A percentile compares a stretch with the other conserved stretches of the same genome.
Conservation (phyloP, 2,113 vertebrate species). For the Myrmecophaga tridactyla region DNA sequence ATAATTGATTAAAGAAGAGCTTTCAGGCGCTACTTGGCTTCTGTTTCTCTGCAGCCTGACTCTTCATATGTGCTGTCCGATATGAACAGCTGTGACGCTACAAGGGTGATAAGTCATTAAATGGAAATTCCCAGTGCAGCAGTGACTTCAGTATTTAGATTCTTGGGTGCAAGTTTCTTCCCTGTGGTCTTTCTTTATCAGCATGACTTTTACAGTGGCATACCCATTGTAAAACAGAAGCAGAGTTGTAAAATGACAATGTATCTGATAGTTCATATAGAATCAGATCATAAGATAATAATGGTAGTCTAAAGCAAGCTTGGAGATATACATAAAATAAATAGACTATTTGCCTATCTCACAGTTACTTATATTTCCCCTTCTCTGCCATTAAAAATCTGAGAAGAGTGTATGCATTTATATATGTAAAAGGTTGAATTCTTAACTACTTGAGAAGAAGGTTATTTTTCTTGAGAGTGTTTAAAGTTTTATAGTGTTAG, state of each 20-base stretch:
- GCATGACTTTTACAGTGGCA: background rate
- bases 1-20: background rate
- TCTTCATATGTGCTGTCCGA: background rate
- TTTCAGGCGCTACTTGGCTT: background rate
- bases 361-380: background rate
- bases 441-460: background rate
- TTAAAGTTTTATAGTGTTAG: background rate
- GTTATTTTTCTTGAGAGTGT: background rate
- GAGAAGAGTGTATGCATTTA: background rate
- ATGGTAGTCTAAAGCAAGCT: background rate
- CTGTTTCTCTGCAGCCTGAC: rapidly evolving
- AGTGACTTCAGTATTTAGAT: background rate
- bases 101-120: background rate
- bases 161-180: background rate
- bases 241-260: background rate
- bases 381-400: background rate
- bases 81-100: background rate
- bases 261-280: background rate
- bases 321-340: background rate
- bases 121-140: background rate
- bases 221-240: background rate
- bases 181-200: background rate
- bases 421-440: background rate
- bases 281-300: background rate
- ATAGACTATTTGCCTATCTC: background rate